phyloP scores from a whole-genome alignment of 2,113 vertebrate genomes.

The Pavo muticus region DNA sequence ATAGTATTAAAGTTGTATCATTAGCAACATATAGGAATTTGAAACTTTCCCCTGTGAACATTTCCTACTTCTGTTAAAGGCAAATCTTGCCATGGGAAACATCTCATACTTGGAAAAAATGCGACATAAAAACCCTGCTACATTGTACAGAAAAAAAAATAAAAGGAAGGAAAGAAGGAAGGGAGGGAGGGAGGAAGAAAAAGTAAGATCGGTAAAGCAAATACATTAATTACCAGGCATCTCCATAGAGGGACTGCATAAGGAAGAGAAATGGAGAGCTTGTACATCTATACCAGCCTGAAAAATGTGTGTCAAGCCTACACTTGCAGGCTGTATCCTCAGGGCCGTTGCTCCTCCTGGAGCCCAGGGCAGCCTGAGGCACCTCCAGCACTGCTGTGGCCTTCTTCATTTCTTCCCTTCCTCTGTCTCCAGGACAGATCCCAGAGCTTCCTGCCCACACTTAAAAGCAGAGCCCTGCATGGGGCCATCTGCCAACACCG shows the following conservation, averaged over 20 bases:
- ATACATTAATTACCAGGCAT: not conserved
- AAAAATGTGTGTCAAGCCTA: not conserved
- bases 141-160: not conserved
- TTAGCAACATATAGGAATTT: not conserved
- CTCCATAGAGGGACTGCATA: fast-evolving
- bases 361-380: not conserved
- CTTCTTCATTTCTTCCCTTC: not conserved
- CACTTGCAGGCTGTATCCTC: not conserved
- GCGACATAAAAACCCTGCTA: not conserved
- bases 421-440: not conserved
- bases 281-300: not conserved
- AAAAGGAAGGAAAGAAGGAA: fast-evolving
- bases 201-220: not conserved
- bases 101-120: not conserved
- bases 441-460: not conserved
- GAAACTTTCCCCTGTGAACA: not conserved
- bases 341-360: not conserved
- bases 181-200: not conserved
- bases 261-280: not conserved
- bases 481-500: not conserved
- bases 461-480: not conserved
- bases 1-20: not conserved
- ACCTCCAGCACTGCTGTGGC: not conserved
- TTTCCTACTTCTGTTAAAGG: not conserved
- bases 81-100: not conserved